phyloP scores from a whole-genome alignment of 2,888 invertebrate genomes.

The Pseudoips prasinana region DNA sequence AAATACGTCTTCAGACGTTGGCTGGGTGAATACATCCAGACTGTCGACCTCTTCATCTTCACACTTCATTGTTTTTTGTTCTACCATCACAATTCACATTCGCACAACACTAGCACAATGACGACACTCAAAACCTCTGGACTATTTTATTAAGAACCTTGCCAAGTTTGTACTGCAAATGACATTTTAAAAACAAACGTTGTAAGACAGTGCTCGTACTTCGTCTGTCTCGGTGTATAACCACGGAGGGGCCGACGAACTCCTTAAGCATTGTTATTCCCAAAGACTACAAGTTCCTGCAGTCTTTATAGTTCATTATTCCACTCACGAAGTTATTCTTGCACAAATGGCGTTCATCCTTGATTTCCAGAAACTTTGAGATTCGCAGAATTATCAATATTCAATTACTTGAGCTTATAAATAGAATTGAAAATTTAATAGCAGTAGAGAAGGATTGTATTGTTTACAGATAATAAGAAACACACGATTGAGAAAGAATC shows the following conservation, averaged over 20 bases:
- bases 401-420: constrained; percentile 3
- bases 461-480: constrained; percentile 5
- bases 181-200: constrained; percentile 53
- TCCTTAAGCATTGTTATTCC: constrained; percentile 69
- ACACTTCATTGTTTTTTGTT: constrained; percentile 58
- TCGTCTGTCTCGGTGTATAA: constrained; percentile 57
- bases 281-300: constrained; percentile 65
- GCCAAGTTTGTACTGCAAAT: constrained; percentile 43
- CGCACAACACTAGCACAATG: constrained; percentile 21
- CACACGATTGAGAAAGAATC: no score
- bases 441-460: no score
- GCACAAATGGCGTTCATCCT: constrained; percentile 60
- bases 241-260: constrained; percentile 70
- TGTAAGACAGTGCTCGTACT: constrained; percentile 33
- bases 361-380: constrained; percentile 35
- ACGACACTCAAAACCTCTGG: background rate
- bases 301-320: constrained; percentile 62
- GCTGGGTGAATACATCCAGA: constrained; percentile 61
- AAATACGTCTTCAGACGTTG: constrained; percentile 51
- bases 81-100: constrained; percentile 57
- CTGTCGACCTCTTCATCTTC: constrained; percentile 66
- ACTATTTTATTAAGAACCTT: background rate
- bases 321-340: constrained; percentile 59
- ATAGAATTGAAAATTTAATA: no score
- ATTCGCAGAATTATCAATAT: constrained; percentile 2